Evolutionary conservation across 2,113 vertebrate species (phyloP), one percentile per base, ranked within the genome.

Genomic region (Terrapene triunguis): DNA sequence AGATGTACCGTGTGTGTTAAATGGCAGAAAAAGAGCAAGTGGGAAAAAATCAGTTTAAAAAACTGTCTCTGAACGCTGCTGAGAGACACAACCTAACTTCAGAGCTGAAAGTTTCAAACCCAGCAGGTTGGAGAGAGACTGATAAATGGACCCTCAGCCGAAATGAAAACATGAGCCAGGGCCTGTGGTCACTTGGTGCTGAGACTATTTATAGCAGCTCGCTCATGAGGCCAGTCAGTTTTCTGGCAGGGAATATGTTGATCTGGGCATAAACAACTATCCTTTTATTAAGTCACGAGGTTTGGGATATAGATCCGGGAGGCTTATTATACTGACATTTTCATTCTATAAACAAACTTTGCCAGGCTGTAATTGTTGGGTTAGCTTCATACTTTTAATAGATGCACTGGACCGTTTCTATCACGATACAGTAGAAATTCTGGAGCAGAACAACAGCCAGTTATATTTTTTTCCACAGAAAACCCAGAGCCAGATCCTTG

Each of bases 161-260:
- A 16, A 90, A 3, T 1, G 22, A 2, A 21, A 51, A 16, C 2
- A 16, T 10, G 87, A 85, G 91, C 11, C 91, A 0, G 21, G 2
- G 21, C 82, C 84, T 32, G 3, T 76, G 93, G 14, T 22, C 82
- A 69, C 44, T 50, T 17, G 44, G 27, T 48, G n/a, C 1, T 89
- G 53, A 0, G 88, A 38, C 94, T 97, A 97, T 97, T 97, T 95
- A 92, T 97, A 96, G 95, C 76, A 0, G 53, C 80, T 11, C 3
- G 91, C 91, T 90, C 22, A 32, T 80, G 87, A 72, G 93, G 91
- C 54, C 93, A 16, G 74, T 74, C 92, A 65, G 95, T 88, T 89
- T 91, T 81, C 83, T 88, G 97, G 94, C 95, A 13, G 85, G 0
- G 57, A 54, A 0, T 27, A 4, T 35, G 74, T 79, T 2, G 87